Conservation (phyloP, 2,113 vertebrate species). For the Ictidomys tridecemlineatus region DNA sequence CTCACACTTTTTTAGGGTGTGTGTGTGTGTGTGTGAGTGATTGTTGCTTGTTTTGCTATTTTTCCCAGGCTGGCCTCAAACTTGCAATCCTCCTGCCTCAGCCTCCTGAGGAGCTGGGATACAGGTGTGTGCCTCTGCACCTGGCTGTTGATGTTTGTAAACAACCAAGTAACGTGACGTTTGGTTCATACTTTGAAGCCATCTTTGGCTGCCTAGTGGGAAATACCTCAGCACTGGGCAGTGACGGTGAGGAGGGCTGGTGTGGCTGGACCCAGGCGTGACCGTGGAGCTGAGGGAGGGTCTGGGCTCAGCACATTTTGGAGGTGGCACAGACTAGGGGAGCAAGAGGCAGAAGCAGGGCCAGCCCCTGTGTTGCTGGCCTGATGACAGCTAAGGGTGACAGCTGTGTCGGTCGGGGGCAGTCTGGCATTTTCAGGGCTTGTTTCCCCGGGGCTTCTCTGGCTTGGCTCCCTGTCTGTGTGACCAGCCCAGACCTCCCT, state of each 20-base stretch:
- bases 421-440: neutral
- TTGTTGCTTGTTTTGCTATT: neutral
- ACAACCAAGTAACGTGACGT: neutral
- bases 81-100: neutral
- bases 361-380: neutral
- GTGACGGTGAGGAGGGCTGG: neutral
- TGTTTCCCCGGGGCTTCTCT: neutral
- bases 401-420: neutral
- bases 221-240: neutral
- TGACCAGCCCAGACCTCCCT: neutral
- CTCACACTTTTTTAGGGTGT: neutral
- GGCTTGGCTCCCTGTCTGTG: neutral
- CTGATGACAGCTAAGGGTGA: neutral
- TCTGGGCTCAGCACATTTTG: fast-evolving
- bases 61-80: neutral
- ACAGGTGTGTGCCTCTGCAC: neutral
- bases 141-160: neutral
- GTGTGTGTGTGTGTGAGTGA: too few species aligned
- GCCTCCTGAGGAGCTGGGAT: neutral
- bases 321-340: fast-evolving
- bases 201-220: neutral
- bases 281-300: neutral
- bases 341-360: neutral
- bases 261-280: neutral
- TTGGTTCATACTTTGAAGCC: neutral